A percentile compares a stretch with the other conserved stretches of the same genome.
Evolutionary conservation across 1,140 invertebrate species (phyloP).

Genomic region (Dolichoris vasculosae): DNA sequence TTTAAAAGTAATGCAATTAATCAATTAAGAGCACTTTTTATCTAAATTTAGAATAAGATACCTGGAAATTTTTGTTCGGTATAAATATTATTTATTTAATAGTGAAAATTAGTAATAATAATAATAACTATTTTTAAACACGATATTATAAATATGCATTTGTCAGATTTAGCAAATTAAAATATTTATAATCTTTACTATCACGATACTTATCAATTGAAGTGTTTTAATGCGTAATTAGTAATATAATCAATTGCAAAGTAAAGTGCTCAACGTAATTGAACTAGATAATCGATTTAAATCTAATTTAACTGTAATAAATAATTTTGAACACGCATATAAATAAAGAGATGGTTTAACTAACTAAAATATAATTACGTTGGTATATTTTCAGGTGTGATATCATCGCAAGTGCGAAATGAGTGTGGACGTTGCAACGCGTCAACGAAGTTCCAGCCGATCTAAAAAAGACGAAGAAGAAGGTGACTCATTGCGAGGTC

Average conservation of each 20-base stretch:
- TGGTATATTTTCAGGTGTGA: neutral
- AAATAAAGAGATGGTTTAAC: neutral
- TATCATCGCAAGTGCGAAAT: constrained; percentile 38
- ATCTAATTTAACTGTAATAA: no score
- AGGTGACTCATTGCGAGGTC: neutral
- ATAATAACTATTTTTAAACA: neutral
- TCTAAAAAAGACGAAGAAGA: neutral
- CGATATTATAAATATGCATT: no score
- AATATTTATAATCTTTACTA: no score
- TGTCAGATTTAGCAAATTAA: no score
- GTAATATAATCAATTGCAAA: no score
- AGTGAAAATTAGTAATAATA: neutral
- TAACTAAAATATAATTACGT: neutral
- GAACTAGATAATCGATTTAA: no score
- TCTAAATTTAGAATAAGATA: neutral
- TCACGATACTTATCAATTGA: no score
- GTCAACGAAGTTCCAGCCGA: neutral
- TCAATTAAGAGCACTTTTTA: neutral
- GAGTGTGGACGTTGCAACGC: neutral
- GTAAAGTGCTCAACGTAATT: no score
- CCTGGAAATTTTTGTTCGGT: neutral
- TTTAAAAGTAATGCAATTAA: no score
- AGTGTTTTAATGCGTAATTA: no score
- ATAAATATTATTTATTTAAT: neutral
- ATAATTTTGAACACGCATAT: neutral